These are phyloP conservation scores for Styela plicata DNA, from an alignment of 23 tunicate genomes.

Conservation along the genomic window DNA sequence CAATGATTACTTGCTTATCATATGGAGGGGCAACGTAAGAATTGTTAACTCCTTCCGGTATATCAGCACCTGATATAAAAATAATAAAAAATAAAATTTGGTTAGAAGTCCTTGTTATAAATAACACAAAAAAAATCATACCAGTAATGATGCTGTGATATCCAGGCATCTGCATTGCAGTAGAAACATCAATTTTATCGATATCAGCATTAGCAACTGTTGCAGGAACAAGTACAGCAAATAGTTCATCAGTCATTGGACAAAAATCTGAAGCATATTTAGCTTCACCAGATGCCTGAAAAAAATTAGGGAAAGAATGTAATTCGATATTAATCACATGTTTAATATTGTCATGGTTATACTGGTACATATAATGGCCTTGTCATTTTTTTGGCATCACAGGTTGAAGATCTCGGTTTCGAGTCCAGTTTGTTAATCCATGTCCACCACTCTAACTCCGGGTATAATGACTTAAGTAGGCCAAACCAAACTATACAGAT, in stretches of 20 bases:
- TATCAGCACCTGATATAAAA: slow-evolving; percentile 24
- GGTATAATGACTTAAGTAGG: too few relatives aligned
- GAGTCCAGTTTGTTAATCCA: too few relatives aligned
- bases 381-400: too few relatives aligned
- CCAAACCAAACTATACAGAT: too few relatives aligned
- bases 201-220: slow-evolving; percentile 66
- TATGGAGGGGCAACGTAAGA: slow-evolving; percentile 31
- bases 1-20: slow-evolving; percentile 43
- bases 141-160: slow-evolving; percentile 48
- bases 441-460: too few relatives aligned
- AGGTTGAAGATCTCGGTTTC: too few relatives aligned
- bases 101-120: neutral
- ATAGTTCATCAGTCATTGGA: slow-evolving; percentile 39
- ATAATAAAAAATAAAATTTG: too few relatives aligned
- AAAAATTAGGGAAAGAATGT: too few relatives aligned
- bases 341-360: too few relatives aligned
- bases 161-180: slow-evolving; percentile 54
- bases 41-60: slow-evolving; percentile 38
- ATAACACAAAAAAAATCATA: neutral
- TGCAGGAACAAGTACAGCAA: slow-evolving; percentile 59
- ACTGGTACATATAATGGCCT: too few relatives aligned
- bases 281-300: slow-evolving; percentile 56
- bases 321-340: too few relatives aligned
- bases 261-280: slow-evolving; percentile 42
- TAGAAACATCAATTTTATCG: slow-evolving; percentile 46